A percentile compares a stretch with the other conserved stretches of the same genome.
Evolutionary conservation across 2,113 vertebrate genomes (phyloP).

Genomic region (Xiphias gladius): DNA sequence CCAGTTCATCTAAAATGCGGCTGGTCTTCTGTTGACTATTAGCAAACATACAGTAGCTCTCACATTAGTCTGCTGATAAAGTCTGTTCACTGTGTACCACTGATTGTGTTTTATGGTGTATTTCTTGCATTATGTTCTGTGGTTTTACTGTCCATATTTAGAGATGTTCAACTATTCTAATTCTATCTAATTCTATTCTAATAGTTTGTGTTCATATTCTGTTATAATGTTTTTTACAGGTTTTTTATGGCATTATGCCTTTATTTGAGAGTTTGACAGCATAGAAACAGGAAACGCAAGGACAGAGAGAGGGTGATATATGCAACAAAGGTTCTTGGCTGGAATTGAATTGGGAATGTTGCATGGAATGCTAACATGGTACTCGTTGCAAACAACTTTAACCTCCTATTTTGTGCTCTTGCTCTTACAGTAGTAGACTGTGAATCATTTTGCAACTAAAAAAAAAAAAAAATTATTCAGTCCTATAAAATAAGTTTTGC

Average conservation of each 20-base stretch:
- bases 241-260: no score
- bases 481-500: background rate
- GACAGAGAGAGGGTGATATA: background rate
- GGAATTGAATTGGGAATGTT: background rate
- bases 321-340: background rate
- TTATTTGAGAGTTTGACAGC: no score
- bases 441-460: background rate
- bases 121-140: background rate
- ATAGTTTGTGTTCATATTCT: background rate
- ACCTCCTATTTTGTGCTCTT: background rate
- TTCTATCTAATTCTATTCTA: no score
- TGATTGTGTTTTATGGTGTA: background rate
- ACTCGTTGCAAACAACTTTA: background rate
- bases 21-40: constrained; percentile 5
- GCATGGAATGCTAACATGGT: background rate
- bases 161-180: background rate
- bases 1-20: background rate
- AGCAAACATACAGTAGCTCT: background rate
- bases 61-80: constrained; percentile 2
- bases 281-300: background rate
- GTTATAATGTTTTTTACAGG: background rate
- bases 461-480: background rate
- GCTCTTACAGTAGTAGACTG: background rate
- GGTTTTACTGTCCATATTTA: background rate
- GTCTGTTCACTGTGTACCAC: background rate